Percentiles rank a stretch among this genome's conserved stretches.
Evolutionary conservation across 2,888 invertebrate genomes (phyloP).

Genomic region (Zygothrica quintamaculata): DNA sequence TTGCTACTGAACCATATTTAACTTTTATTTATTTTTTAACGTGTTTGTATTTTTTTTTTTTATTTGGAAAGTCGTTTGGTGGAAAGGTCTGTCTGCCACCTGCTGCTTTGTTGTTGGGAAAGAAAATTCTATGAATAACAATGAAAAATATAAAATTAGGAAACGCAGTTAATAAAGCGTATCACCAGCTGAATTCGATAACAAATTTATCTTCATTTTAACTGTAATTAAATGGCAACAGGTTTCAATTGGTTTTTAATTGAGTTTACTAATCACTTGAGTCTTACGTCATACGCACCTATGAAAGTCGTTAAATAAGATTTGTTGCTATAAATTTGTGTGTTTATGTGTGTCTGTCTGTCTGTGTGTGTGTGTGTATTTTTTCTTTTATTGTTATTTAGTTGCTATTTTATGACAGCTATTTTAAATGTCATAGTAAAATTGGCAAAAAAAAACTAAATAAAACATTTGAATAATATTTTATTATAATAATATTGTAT

Average conservation of each 20-base stretch:
- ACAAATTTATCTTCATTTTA: constrained; percentile 29
- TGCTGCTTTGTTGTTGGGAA: constrained; percentile 34
- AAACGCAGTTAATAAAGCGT: constrained; percentile 15
- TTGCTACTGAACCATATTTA: constrained; percentile 20
- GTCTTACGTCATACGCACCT: constrained; percentile 40
- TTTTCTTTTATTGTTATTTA: constrained; percentile 2
- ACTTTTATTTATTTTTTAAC: constrained; percentile 20
- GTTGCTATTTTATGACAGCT: constrained; percentile 11
- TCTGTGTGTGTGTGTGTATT: background rate
- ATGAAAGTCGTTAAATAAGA: constrained; percentile 20
- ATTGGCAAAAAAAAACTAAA: background rate
- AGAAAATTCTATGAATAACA: constrained; percentile 25
- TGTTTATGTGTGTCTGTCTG: no score
- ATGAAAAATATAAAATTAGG: constrained; percentile 22
- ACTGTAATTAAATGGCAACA: constrained; percentile 31
- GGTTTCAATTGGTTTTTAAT: constrained; percentile 53
- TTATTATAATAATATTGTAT: no score
- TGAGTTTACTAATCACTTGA: constrained; percentile 24
- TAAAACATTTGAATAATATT: no score
- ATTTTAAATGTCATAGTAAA: no score
- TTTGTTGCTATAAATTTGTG: no score
- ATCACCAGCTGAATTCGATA: constrained; percentile 41
- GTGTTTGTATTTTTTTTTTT: constrained; percentile 10
- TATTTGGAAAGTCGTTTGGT: constrained; percentile 57
- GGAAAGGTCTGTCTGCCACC: constrained; percentile 37